Percentiles rank a stretch among this genome's conserved stretches.
These are phyloP conservation scores for Iphiclides podalirius DNA, from an alignment of 2,888 invertebrate species.

Conservation along the genomic window DNA sequence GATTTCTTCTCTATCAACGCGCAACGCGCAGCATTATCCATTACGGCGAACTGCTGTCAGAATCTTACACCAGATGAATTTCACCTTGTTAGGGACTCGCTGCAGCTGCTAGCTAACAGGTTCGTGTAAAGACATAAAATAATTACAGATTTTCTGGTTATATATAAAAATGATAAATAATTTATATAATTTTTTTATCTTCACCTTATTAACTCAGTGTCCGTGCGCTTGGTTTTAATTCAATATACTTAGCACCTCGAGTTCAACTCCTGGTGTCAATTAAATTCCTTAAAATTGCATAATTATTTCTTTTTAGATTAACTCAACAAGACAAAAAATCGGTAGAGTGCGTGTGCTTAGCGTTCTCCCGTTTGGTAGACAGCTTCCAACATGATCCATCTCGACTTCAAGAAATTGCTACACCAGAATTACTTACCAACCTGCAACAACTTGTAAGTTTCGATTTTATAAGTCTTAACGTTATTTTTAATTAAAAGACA, in stretches of 20 bases:
- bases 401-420: slow-evolving; percentile 95
- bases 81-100: slow-evolving; percentile 92
- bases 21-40: slow-evolving; percentile 96
- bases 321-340: slow-evolving; percentile 97
- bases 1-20: slow-evolving; percentile 99
- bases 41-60: slow-evolving; percentile 98
- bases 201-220: too few relatives aligned
- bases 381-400: slow-evolving; percentile 96
- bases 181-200: too few relatives aligned
- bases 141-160: too few relatives aligned
- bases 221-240: too few relatives aligned
- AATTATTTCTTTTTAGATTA: slow-evolving; percentile 71
- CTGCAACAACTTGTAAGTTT: slow-evolving; percentile 91
- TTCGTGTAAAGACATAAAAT: slow-evolving; percentile 26
- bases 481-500: not conserved
- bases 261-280: too few relatives aligned
- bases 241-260: too few relatives aligned
- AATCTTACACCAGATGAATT: slow-evolving; percentile 97
- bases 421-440: slow-evolving; percentile 93
- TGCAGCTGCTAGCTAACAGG: slow-evolving; percentile 89
- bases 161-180: too few relatives aligned
- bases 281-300: too few relatives aligned
- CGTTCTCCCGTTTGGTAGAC: slow-evolving; percentile 97
- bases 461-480: not conserved
- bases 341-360: slow-evolving; percentile 97